Base-by-base conservation (phyloP, 2,797 vertebrate species). In the Anolis apletophallus region DNA sequence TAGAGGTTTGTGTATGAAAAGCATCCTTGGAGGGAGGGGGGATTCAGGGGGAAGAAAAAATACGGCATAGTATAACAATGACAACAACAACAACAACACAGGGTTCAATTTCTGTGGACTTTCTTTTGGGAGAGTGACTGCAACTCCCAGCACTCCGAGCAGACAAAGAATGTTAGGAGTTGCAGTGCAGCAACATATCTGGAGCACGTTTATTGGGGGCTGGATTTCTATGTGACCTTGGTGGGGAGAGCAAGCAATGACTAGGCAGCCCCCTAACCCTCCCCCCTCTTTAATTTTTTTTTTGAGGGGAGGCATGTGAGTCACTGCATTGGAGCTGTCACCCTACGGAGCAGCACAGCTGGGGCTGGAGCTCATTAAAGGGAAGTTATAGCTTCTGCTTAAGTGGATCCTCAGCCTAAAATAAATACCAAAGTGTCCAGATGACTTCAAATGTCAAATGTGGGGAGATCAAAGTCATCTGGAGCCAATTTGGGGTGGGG, bases 301-400 rank as follows among this genome's bases (percentile, higher is more conserved):
- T 40, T 2, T 2, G 40, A 5, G 40, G 61, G 10, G 23, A 9
- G 23, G 69, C 36, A 0, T 2, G 14, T 73, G 80, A 86, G 40
- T 91, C 81, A 89, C 73, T 3, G 1, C 1, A 29, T 76, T 73
- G 61, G 14, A 29, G 4, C 32, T 46, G 46, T 46, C 19, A 76
- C 85, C 85, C 80, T 76, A 46, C 40, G 21, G 81, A 85, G 21
- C 59, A 82, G 79, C 84, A 19, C 19, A 3, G 81, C 64, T 23
- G 23, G 52, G 72, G 69, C 64, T 85, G 68, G n/a, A 67, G 16
- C n/a, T 77, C 64, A 13, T 84, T 80, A 67, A 36, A 26, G 81
- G 64, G 85, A 82, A 85, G 75, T 69, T 36, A 76, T 1, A 32
- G 87, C 79, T 85, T 87, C 81, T 88, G 78, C 85, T 88, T 0